Base-by-base conservation (phyloP, 2,113 vertebrate genomes). In the Burhinus oedicnemus region DNA sequence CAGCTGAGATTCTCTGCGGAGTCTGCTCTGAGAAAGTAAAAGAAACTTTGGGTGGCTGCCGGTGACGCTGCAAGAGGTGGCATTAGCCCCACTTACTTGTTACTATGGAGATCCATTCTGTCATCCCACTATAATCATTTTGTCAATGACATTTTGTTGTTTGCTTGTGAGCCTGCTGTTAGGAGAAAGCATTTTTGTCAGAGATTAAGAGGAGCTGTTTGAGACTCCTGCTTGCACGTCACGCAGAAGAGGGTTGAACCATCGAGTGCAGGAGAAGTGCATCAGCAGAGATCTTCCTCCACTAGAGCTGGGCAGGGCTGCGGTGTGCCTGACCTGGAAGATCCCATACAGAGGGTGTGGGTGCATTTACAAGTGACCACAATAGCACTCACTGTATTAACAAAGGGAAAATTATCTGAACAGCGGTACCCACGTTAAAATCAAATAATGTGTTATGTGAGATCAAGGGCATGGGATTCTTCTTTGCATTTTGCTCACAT, bases 91-190 rank as follows among this genome's bases (percentile, higher is more conserved):
- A 44, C 25, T 71, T 89, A 52, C 19, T 78, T 10, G 30, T 87
- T 92, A 57, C 89, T 91, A 95, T 62, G 92, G 71, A 91, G 52
- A 85, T 79, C 61, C 64, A 52, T 69, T 95, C 68, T 97, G 82
- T 72, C 90, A 91, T 85, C 38, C 57, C 60, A 23, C 83, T 65
- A 9, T 64, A 72, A 92, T 85, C 2, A 87, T 36, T 69, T 93
- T 65, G 44, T 57, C 89, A 55, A 80, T 47, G 80, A 76, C 68
- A 86, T 95, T 94, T 66, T 69, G 36, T 79, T 94, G 29, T 87
- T 92, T 66, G 10, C 64, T 72, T 45, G 44, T 19, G 69, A 62
- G 89, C 49, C 57, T 85, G 94, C 93, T 94, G 71, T 81, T 77
- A 72, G 66, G 32, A 89, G 77, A 90, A 92, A 70, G 32, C 47